Evolutionary conservation across 2,113 vertebrate genomes (phyloP), one percentile per base, ranked within the genome.

Genomic region (Naja naja): DNA sequence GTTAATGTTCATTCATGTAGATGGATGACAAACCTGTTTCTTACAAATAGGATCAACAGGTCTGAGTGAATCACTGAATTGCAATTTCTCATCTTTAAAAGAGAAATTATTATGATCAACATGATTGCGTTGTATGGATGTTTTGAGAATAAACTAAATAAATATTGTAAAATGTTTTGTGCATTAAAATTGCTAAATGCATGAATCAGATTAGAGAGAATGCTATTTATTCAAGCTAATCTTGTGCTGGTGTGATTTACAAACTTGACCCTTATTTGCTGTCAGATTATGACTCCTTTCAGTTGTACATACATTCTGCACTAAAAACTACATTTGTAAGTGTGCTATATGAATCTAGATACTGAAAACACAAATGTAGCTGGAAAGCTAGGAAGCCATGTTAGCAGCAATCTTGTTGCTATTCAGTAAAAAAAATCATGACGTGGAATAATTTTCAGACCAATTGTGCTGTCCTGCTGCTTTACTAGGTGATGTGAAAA

Each of bases 101-200:
- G 30, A 22, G 22, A 45, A 56, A 85, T 92, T 89, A 85, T 89
- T n/a, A 58, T 49, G 20, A 85, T 89, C 39, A 89, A 10, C 64
- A 92, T 11, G 25, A 69, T 30, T 85, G 39, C 87, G 56, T 25
- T 81, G 12, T 52, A 58, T 30, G 45, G 69, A 23, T 85, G 88
- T 92, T 92, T 39, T 54, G 27, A 92, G 87, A 49, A 55, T 45
- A 89, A 92, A 89, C 87, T 89, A 74, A 89, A 92, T 92, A 89
- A 89, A 89, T 81, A 92, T 92, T 92, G n/a, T 88, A 74, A 91
- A 85, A 69, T 85, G 69, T 53, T 91, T 91, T 91, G 4, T 52
- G 39, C 52, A 85, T 91, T 91, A 85, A 91, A 91, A 91, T 52
- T 85, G 90, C 69, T 85, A 81, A 55, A 91, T 85, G 39, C 90